Evolutionary conservation across 2,888 invertebrate genomes (phyloP).

Genomic region (Lysandra bellargus): DNA sequence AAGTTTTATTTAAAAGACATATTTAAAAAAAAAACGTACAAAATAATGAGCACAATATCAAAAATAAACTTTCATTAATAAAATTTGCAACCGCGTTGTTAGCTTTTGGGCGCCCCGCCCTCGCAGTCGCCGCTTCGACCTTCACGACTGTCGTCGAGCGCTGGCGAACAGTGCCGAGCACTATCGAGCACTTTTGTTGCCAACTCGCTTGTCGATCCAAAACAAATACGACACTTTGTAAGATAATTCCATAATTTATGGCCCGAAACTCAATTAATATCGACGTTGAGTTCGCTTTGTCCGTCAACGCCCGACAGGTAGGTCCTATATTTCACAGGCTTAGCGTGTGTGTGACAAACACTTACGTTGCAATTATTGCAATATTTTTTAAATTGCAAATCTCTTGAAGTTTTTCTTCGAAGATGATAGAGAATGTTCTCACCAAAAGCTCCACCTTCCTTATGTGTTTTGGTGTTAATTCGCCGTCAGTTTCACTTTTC

Average conservation of each 20-base stretch:
- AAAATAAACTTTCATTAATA: too few relatives aligned
- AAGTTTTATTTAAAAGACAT: too few relatives aligned
- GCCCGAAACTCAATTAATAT: not conserved
- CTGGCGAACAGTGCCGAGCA: not conserved
- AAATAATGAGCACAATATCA: too few relatives aligned
- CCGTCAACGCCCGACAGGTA: not conserved
- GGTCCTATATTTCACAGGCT: not conserved
- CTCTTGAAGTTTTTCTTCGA: not conserved
- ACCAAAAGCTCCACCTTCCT: not conserved
- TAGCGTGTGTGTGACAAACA: not conserved
- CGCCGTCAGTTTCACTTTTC: not conserved
- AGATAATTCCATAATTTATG: conserved; percentile 14
- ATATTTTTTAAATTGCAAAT: not conserved
- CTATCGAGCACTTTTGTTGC: too few relatives aligned
- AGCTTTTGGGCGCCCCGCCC: conserved; percentile 5
- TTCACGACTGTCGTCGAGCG: not conserved
- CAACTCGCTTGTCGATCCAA: not conserved
- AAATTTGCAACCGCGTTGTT: too few relatives aligned
- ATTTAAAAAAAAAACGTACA: too few relatives aligned
- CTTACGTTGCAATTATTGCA: not conserved
- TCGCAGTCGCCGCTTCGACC: not conserved
- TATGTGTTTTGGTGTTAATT: not conserved
- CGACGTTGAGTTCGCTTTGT: not conserved
- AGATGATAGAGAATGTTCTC: not conserved
- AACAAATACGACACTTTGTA: conserved; percentile 8